These are phyloP conservation scores for Mobula birostris DNA, from an alignment of 2,113 vertebrate genomes.

Conservation along the genomic window DNA sequence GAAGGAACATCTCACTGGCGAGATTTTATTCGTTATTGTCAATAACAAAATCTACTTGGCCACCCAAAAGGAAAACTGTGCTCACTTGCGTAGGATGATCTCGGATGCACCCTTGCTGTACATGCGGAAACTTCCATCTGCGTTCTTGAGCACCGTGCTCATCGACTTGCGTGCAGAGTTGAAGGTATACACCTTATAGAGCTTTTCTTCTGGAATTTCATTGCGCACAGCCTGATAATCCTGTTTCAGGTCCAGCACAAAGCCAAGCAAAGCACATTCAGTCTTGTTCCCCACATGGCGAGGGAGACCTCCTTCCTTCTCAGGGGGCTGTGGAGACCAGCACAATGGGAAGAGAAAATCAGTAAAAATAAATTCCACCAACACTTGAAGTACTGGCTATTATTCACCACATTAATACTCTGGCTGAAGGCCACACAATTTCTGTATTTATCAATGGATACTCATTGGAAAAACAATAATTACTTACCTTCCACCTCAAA, in stretches of 20 bases:
- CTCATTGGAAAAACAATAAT: background rate
- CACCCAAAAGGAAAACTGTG: background rate
- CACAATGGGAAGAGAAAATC: background rate
- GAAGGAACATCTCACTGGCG: background rate
- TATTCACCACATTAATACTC: too few species aligned
- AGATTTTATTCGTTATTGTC: background rate
- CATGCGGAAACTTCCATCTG: constrained; percentile 75
- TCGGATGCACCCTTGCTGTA: constrained; percentile 98
- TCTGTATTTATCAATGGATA: too few species aligned
- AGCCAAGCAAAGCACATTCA: constrained; percentile 80
- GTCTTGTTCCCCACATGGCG: constrained; percentile 96
- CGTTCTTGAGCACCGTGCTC: constrained; percentile 83
- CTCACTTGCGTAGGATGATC: constrained; percentile 91
- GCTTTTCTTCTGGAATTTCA: constrained; percentile 84
- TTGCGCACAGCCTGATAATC: constrained; percentile 85
- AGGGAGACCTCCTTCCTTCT: constrained; percentile 88
- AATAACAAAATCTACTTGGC: background rate
- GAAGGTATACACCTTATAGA: constrained; percentile 96
- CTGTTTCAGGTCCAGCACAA: constrained; percentile 80
- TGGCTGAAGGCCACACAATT: too few species aligned
- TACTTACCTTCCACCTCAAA: background rate
- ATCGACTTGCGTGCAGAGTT: constrained; percentile 94
- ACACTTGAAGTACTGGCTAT: background rate
- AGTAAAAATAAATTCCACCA: background rate
- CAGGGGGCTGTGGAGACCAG: constrained; percentile 64